Conservation (phyloP, 37 sponge, comb jelly and placozoan genomes). For the Beroe forskalii region DNA sequence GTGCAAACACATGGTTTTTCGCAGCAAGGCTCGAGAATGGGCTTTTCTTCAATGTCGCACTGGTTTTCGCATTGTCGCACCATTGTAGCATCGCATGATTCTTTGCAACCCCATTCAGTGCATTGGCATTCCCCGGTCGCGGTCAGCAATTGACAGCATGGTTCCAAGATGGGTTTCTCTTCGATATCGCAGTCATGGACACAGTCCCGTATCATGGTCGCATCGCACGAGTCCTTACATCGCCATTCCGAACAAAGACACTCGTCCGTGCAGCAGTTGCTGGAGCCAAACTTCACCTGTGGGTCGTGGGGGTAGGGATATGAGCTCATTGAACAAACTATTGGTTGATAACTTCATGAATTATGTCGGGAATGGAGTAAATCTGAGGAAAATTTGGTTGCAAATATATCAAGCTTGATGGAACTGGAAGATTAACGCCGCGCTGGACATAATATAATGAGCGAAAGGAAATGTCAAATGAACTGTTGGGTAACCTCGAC, state of each 20-base stretch:
- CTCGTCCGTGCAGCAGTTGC: constrained; percentile 30
- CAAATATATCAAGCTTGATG: no score
- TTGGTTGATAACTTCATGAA: no score
- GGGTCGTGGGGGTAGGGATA: not conserved
- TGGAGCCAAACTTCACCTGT: not conserved
- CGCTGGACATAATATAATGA: no score
- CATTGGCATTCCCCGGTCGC: not conserved
- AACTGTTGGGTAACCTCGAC: no score
- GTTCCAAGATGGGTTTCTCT: not conserved
- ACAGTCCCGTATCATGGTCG: not conserved
- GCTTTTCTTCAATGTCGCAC: constrained; percentile 57
- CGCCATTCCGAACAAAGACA: not conserved
- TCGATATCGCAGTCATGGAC: not conserved
- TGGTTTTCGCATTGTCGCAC: not conserved
- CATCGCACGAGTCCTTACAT: not conserved
- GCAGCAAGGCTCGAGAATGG: constrained; percentile 35
- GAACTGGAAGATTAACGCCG: no score
- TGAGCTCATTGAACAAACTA: no score
- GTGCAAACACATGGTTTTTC: not conserved
- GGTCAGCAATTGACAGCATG: no score
- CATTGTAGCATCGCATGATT: constrained; percentile 56
- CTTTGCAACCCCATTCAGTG: constrained; percentile 45
- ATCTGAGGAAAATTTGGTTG: no score
- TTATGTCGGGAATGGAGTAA: no score
- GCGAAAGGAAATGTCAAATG: no score